Percentiles rank a stretch among this genome's conserved stretches.
Evolutionary conservation across 2,797 vertebrate genomes (phyloP).

Genomic region (Tangara arthus): DNA sequence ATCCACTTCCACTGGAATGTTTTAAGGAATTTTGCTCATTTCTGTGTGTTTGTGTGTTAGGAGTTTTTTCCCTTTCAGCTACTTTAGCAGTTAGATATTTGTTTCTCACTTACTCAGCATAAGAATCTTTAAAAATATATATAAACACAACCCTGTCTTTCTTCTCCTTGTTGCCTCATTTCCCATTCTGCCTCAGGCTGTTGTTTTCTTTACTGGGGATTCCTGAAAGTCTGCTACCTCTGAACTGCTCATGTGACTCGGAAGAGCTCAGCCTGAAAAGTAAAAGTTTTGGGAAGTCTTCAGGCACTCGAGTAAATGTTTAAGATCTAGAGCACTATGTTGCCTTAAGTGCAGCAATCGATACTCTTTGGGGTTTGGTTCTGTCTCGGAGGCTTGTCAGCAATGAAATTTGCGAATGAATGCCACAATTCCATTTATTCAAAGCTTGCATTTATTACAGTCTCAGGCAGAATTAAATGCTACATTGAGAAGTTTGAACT

Average conservation of each 20-base stretch:
- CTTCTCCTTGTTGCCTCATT: background rate
- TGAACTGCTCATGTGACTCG: background rate
- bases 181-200: background rate
- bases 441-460: background rate
- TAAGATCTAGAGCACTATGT: background rate
- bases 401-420: background rate
- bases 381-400: background rate
- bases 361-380: conserved; percentile 4
- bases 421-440: background rate
- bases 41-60: background rate
- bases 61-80: background rate
- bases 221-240: background rate
- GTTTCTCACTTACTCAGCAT: background rate
- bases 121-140: background rate
- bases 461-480: background rate
- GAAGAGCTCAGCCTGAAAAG: background rate
- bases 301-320: background rate
- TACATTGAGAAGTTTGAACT: background rate
- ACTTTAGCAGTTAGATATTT: background rate
- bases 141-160: background rate
- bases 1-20: background rate
- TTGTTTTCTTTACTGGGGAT: background rate
- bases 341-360: background rate
- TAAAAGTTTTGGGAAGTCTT: conserved; percentile 15
- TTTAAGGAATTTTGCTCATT: background rate